Conservation (phyloP, 1,140 invertebrate genomes). For the Sycobia sp. region DNA sequence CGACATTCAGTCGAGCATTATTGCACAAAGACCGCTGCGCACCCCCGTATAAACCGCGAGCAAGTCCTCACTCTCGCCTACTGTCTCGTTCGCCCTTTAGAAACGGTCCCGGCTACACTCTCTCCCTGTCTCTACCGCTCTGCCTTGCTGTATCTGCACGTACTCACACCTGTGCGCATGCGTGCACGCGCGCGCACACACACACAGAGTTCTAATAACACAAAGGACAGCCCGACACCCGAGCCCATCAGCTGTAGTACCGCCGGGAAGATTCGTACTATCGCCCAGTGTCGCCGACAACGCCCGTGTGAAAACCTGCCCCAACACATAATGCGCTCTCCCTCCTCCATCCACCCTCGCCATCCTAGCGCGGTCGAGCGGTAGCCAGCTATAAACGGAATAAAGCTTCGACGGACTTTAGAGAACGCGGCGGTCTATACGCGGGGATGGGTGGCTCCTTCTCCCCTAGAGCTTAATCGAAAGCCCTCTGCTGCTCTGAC, state of each 20-base stretch:
- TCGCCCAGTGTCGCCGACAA: no score
- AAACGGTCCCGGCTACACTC: no score
- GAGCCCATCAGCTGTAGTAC: not conserved
- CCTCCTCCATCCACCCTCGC: no score
- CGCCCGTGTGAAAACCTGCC: not conserved
- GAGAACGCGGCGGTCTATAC: not conserved
- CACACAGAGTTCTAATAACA: no score
- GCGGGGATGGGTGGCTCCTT: not conserved
- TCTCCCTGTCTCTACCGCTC: no score
- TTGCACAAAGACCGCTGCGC: not conserved
- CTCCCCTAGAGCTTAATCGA: slow-evolving; percentile 18
- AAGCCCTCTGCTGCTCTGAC: not conserved
- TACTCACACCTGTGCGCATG: no score
- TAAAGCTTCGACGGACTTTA: slow-evolving; percentile 12
- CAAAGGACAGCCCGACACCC: not conserved
- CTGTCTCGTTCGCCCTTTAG: not conserved
- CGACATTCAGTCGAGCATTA: not conserved
- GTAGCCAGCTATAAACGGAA: slow-evolving; percentile 13
- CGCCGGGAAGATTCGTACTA: no score
- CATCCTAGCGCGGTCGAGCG: no score
- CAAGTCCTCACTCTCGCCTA: not conserved
- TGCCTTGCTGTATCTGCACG: no score
- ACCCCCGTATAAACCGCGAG: not conserved
- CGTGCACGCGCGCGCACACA: no score
- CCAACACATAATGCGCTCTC: not conserved